A percentile compares a stretch with the other conserved stretches of the same genome.
These are phyloP conservation scores for Gallinago jamesoni DNA, from an alignment of 2,113 vertebrate species.

Conservation along the genomic window DNA sequence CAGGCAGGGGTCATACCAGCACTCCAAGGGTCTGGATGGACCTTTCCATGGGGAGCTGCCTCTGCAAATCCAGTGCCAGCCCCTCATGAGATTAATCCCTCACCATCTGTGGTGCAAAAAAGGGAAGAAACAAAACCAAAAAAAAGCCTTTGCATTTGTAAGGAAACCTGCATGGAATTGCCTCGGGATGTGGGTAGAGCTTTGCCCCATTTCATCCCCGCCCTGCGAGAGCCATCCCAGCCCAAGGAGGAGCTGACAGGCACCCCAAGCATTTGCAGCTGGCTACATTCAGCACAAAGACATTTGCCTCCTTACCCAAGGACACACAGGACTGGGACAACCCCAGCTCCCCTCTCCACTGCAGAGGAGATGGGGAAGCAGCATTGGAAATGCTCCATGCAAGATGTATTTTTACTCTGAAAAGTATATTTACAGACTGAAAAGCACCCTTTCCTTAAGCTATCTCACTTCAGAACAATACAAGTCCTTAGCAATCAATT, in stretches of 20 bases:
- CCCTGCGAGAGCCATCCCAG: background rate
- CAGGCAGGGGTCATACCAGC: background rate
- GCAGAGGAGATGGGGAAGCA: background rate
- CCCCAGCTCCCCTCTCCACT: background rate
- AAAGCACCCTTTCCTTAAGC: background rate
- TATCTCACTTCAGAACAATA: background rate
- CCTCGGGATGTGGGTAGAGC: conserved; percentile 41
- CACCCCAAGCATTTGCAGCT: background rate
- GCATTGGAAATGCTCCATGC: rapidly evolving
- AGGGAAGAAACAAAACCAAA: rapidly evolving
- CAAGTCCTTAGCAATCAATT: background rate
- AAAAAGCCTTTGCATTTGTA: background rate
- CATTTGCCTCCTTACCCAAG: background rate
- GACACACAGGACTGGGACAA: background rate
- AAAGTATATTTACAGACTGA: background rate
- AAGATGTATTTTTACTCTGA: background rate
- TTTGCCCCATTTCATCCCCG: conserved; percentile 33
- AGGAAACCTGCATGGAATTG: background rate
- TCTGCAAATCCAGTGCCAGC: background rate
- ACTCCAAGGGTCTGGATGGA: background rate
- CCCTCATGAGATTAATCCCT: rapidly evolving
- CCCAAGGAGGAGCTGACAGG: background rate
- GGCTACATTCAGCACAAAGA: background rate
- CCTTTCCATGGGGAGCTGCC: background rate
- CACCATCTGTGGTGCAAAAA: background rate